A percentile compares a stretch with the other conserved stretches of the same genome.
Evolutionary conservation across 2,113 vertebrate species (phyloP).

Genomic region (Chloebia gouldiae): DNA sequence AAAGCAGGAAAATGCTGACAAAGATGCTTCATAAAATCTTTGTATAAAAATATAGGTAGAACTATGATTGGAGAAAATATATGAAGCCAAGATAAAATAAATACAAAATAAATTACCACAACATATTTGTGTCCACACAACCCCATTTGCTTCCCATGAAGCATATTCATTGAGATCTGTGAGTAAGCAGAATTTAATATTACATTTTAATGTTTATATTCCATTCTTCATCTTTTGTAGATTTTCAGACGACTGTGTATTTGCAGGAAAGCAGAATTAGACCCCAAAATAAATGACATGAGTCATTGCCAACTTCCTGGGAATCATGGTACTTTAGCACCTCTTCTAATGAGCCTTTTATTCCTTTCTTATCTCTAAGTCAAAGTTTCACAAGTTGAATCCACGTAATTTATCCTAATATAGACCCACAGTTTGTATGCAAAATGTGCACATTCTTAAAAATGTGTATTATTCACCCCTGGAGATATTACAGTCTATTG

Average conservation of each 20-base stretch:
- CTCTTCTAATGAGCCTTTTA: constrained; percentile 28
- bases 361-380: constrained; percentile 36
- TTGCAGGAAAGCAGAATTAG: constrained; percentile 5
- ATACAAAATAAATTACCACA: background rate
- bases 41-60: background rate
- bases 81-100: background rate
- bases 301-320: constrained; percentile 23
- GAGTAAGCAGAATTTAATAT: background rate
- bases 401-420: background rate
- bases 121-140: background rate
- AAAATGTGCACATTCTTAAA: constrained; percentile 29
- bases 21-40: background rate
- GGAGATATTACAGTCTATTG: constrained; percentile 58
- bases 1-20: background rate
- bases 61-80: background rate
- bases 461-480: background rate
- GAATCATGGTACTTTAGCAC: constrained; percentile 4
- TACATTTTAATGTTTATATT: background rate
- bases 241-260: background rate
- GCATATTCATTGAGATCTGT: background rate
- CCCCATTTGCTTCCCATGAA: background rate
- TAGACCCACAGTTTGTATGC: background rate
- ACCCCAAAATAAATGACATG: constrained; percentile 7
- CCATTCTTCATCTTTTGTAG: background rate
- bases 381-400: constrained; percentile 13